Evolutionary conservation across 1,140 invertebrate genomes (phyloP).

Genomic region (Aphelinus atriplicis): DNA sequence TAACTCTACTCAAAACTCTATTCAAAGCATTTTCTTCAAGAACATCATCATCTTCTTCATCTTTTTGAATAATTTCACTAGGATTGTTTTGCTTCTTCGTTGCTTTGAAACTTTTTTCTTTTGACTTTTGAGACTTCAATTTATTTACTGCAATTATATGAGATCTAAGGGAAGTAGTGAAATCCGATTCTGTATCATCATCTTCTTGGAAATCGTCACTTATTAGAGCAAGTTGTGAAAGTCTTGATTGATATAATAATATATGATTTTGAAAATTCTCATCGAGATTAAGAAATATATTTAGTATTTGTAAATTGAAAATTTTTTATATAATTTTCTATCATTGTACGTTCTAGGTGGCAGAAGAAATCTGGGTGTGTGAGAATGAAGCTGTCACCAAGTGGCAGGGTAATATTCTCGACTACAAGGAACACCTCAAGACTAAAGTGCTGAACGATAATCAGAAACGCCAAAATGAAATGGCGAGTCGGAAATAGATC

Average conservation of each 20-base stretch:
- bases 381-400: constrained; percentile 96
- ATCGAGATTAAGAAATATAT: constrained; percentile 16
- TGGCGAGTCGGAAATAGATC: constrained; percentile 53
- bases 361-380: constrained; percentile 99
- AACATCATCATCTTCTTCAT: constrained; percentile 44
- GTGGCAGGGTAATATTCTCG: constrained; percentile 95
- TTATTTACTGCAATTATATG: constrained; percentile 61
- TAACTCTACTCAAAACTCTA: constrained; percentile 61
- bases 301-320: not conserved
- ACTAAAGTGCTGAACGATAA: constrained; percentile 81
- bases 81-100: constrained; percentile 27
- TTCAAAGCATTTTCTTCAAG: constrained; percentile 46
- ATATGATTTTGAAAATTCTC: constrained; percentile 21
- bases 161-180: constrained; percentile 57
- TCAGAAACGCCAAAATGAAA: constrained; percentile 61
- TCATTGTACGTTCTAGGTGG: constrained; percentile 75
- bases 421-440: constrained; percentile 95
- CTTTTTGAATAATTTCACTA: constrained; percentile 10
- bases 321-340: not conserved
- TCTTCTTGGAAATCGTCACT: constrained; percentile 65
- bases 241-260: not conserved
- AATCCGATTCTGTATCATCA: constrained; percentile 52
- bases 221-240: constrained; percentile 28
- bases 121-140: constrained; percentile 26
- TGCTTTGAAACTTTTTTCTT: constrained; percentile 31